Conservation (phyloP, 2,797 vertebrate genomes). For the Coracias cyanogaster region DNA sequence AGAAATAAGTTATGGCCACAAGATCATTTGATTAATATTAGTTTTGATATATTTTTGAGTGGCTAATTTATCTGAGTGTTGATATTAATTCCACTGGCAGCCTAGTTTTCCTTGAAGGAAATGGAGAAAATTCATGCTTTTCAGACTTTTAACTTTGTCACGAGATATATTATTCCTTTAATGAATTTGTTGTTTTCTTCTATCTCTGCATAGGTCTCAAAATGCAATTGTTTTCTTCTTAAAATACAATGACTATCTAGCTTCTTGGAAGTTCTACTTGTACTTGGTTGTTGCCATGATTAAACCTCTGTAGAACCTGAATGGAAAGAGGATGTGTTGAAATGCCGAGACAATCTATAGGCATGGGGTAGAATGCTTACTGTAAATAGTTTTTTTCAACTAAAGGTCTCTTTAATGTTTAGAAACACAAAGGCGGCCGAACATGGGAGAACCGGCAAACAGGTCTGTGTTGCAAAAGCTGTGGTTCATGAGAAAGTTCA, state of each 20-base stretch:
- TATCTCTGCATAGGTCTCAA: background rate
- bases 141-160: background rate
- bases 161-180: background rate
- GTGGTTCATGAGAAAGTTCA: background rate
- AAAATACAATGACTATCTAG: background rate
- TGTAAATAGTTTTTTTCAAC: background rate
- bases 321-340: background rate
- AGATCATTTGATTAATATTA: background rate
- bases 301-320: background rate
- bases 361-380: background rate
- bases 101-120: background rate
- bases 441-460: background rate
- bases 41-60: background rate
- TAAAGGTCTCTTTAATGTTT: background rate
- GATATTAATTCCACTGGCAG: background rate
- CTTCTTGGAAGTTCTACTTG: background rate
- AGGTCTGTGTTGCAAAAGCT: background rate
- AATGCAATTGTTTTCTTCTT: background rate
- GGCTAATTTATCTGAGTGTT: background rate
- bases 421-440: background rate
- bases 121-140: background rate
- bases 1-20: background rate
- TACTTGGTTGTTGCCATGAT: background rate
- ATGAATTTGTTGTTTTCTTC: background rate
- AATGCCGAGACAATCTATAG: background rate